Conservation (phyloP, 2,888 invertebrate genomes). For the Lithosia quadra region DNA sequence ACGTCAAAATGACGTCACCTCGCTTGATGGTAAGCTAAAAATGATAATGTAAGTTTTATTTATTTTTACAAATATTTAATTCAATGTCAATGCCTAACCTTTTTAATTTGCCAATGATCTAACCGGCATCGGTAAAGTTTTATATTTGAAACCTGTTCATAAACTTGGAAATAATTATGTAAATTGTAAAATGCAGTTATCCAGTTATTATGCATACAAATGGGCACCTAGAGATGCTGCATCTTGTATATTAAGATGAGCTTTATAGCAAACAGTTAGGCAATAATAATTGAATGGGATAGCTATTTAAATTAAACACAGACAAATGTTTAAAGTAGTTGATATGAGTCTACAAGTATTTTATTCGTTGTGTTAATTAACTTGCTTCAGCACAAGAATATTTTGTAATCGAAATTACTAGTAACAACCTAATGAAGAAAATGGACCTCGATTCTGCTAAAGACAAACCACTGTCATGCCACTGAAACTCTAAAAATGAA, state of each 20-base stretch:
- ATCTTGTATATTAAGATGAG: constrained; percentile 2
- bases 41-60: too few relatives aligned
- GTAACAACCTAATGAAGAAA: too few relatives aligned
- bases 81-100: too few relatives aligned
- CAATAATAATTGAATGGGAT: constrained; percentile 1
- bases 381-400: too few relatives aligned
- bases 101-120: background rate
- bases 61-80: too few relatives aligned
- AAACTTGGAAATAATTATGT: background rate
- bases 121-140: background rate
- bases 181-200: constrained; percentile 4
- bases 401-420: too few relatives aligned
- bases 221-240: constrained; percentile 1
- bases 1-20: too few relatives aligned
- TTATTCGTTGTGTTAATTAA: background rate
- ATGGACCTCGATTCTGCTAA: too few relatives aligned
- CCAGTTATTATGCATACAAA: background rate
- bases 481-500: too few relatives aligned
- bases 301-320: background rate
- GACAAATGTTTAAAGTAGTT: background rate
- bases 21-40: too few relatives aligned
- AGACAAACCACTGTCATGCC: too few relatives aligned
- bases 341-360: background rate
- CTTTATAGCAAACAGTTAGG: background rate
- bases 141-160: background rate